Base-by-base conservation (phyloP, 2,888 invertebrate species). In the Coleophora flavipennella region DNA sequence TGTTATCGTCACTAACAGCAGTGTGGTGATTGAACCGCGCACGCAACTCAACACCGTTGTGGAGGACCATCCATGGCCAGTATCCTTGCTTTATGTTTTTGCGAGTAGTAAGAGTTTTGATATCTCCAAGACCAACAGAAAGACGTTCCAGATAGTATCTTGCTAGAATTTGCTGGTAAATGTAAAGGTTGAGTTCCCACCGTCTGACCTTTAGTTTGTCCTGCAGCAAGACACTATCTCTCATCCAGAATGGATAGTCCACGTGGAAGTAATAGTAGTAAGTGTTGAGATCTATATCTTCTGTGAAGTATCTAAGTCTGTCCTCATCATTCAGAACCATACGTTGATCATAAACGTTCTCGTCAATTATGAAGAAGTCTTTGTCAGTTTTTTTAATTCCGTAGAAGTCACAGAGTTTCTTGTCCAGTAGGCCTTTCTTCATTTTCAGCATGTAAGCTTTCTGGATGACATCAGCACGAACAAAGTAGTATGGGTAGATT, bases 91-190 rank as follows among this genome's bases (percentile, higher is more conserved):
- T 69, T 41, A 87, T 67, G 3, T 78, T 69, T 31, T 66, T 73
- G 49, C 77, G 43, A 72, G 73, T 87, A 25, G 83, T 73, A 14
- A 88, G 67, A 10, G 81, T 69, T 28, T 59, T 60, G 33, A 87
- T 70, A 9, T 58, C 60, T 28, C 81, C 85, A 27, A 88, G 52
- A 31, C 77, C 83, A 41, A 86, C 85, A 4, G 86, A 80, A 2
- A 87, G 55, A 48, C 88, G 83, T 44, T 87, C 87, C 36, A 87
- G 49, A 51, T 86, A 78, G 59, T 86, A 87, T 45, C 89, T 86
- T 35, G 91, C 91, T 41, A 90, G 64, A 10, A 91, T 76, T 64
- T 91, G 90, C 59, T 91, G 91, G 66, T 89, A 88, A 55, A 85
- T 83, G 66, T 86, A 88, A 49, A 87, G 67, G 51, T 86, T 89